phyloP scores from a whole-genome alignment of 2,797 vertebrate genomes.

The Loris lydekkerianus region DNA sequence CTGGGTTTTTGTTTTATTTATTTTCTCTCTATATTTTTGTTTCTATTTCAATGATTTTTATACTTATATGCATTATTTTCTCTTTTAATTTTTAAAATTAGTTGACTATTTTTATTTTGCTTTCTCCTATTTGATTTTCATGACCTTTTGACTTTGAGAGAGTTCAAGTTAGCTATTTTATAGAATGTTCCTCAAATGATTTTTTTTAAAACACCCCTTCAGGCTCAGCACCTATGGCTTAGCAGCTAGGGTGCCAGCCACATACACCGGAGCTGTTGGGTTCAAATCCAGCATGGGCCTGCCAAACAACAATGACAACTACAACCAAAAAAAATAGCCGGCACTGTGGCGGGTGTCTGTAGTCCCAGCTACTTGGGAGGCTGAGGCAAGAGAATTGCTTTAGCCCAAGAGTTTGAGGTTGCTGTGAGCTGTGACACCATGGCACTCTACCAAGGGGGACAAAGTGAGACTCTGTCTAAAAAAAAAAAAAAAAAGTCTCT shows the following conservation, averaged over 20 bases:
- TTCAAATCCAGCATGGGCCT: too few species aligned
- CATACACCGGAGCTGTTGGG: too few species aligned
- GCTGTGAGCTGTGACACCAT: too few species aligned
- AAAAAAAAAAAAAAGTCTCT: background rate
- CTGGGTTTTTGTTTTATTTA: background rate
- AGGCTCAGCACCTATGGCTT: background rate
- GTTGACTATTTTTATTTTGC: background rate
- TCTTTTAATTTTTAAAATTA: background rate
- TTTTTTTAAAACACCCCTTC: background rate
- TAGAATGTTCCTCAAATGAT: background rate
- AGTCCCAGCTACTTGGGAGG: too few species aligned
- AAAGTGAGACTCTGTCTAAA: too few species aligned
- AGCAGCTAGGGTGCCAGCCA: too few species aligned
- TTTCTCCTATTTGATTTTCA: background rate
- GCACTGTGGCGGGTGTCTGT: too few species aligned
- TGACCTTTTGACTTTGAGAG: background rate
- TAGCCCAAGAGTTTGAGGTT: too few species aligned
- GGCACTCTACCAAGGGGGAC: too few species aligned
- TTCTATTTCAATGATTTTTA: background rate
- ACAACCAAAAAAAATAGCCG: too few species aligned
- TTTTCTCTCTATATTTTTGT: background rate
- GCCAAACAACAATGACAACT: too few species aligned
- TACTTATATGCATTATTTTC: background rate
- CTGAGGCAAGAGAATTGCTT: too few species aligned
- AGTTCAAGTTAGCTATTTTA: background rate